These are phyloP conservation scores for Conomelus anceps DNA, from an alignment of 2,888 invertebrate species.

Conservation along the genomic window DNA sequence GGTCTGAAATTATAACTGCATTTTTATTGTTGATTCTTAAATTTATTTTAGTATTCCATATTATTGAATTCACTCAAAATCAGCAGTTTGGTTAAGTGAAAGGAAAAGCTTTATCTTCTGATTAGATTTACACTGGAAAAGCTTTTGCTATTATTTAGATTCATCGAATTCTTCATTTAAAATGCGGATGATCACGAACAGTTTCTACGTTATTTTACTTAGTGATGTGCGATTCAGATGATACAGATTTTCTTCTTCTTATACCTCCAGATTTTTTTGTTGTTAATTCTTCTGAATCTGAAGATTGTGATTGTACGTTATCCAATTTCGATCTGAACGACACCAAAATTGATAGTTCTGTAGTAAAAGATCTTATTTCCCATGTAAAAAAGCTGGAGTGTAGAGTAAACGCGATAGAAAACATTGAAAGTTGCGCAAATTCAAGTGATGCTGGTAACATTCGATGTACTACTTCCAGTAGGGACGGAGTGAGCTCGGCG, in stretches of 20 bases:
- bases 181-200: not conserved
- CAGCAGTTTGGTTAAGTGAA: not conserved
- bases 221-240: conserved; percentile 66
- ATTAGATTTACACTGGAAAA: too few relatives aligned
- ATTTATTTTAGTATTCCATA: not conserved
- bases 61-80: not conserved
- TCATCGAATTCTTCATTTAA: not conserved
- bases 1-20: not conserved
- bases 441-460: not conserved
- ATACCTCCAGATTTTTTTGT: conserved; percentile 71
- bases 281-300: conserved; percentile 45
- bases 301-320: conserved; percentile 41
- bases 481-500: not conserved
- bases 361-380: conserved; percentile 56
- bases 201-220: not conserved
- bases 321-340: conserved; percentile 8
- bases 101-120: too few relatives aligned
- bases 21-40: not conserved
- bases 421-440: conserved; percentile 26
- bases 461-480: conserved; percentile 4
- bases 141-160: too few relatives aligned
- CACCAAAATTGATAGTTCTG: conserved; percentile 34
- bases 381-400: conserved; percentile 54
- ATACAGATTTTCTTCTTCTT: conserved; percentile 71
- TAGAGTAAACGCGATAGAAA: conserved; percentile 47